Evolutionary conservation across 2,113 vertebrate genomes (phyloP), one percentile per base, ranked within the genome.

Genomic region (Protomyctophum bolini): DNA sequence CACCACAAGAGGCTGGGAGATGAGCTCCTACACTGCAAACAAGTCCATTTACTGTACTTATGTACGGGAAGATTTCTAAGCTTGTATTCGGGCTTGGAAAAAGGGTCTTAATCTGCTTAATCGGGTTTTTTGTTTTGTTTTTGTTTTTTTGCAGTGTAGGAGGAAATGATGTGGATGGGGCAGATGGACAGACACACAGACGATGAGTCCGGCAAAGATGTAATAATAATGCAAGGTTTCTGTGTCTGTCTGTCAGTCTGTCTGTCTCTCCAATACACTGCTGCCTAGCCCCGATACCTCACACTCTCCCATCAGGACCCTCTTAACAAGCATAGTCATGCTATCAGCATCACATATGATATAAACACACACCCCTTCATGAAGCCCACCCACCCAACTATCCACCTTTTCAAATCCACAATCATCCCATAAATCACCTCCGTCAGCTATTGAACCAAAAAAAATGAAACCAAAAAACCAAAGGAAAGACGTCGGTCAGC

Each of bases 401-500:
- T 28, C 28, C 21, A 7, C 59, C 72, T 66, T 45, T 63, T 75
- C 59, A 69, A 63, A 69, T 80, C 63, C 21, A 1, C 70, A 72
- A 52, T 81, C 83, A 83, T 66, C 74, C 77, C 88, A 87, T 87
- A 65, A 75, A 72, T 87, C 86, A 89, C 80, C 66, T 68, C 68
- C 12, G 7, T 79, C 72, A 75, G 88, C 87, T 90, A 86, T 80
- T 65, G 55, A 89, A 88, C 83, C 87, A 86, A 84, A 91, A 73
- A 28, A 60, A 52, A 73, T 15, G 10, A 45, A 47, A 8, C 12
- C 84, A 55, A 29, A 86, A 91, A 91, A 87, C 85, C 89, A 91
- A 92, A 89, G 86, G 80, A 29, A 85, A 89, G 68, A 72, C 63
- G 87, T 94, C 95, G 93, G 95, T 95, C 94, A 94, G 92, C 90